Evolutionary conservation across 2,797 vertebrate genomes (phyloP).

Genomic region (Scyliorhinus canicula): DNA sequence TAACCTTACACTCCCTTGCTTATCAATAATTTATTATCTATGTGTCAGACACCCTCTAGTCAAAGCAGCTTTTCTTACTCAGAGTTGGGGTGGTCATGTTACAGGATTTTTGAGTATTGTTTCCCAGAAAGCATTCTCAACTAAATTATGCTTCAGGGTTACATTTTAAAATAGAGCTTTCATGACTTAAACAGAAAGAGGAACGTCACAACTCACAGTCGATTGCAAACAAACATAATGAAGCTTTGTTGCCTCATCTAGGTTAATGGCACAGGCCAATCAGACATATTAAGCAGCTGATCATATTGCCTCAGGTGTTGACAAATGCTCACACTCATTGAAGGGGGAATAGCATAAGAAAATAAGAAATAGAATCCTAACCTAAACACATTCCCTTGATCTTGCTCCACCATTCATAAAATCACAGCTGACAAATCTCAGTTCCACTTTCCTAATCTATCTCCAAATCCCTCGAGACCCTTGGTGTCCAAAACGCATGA

Average conservation of each 20-base stretch:
- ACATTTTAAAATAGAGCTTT: neutral
- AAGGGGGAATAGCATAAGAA: neutral
- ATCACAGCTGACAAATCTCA: too few species aligned
- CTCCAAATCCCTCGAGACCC: neutral
- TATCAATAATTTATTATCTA: too few species aligned
- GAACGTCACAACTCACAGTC: neutral
- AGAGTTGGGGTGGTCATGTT: neutral
- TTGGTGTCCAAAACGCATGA: too few species aligned
- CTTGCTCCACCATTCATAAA: too few species aligned
- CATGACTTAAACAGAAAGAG: neutral
- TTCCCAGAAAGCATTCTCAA: neutral
- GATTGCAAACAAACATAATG: neutral
- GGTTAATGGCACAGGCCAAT: neutral
- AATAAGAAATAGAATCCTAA: neutral
- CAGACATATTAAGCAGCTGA: neutral
- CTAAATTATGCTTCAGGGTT: neutral
- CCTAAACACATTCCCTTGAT: too few species aligned
- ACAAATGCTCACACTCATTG: neutral
- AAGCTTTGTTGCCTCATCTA: neutral
- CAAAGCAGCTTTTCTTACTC: neutral
- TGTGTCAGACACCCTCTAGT: neutral
- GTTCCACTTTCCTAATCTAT: neutral
- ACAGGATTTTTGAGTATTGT: neutral
- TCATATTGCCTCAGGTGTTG: neutral
- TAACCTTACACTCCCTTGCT: too few species aligned